Evolutionary conservation across 2,113 vertebrate genomes (phyloP), one percentile per base, ranked within the genome.

Genomic region (Cynopterus brachyotis): DNA sequence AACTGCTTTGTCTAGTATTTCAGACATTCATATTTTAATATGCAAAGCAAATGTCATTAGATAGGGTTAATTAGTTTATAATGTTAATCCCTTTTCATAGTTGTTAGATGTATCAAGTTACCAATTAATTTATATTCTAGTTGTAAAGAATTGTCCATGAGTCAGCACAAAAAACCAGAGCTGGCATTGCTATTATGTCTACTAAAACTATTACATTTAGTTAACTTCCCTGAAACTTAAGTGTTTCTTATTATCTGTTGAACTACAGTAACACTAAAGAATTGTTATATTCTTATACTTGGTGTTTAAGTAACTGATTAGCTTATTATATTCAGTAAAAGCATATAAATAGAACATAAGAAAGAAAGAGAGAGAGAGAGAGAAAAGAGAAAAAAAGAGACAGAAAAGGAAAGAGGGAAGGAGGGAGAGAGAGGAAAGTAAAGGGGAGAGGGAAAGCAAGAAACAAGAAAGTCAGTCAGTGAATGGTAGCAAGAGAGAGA

Each of bases 21-120:
- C 59, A 40, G 30, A 1, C 5, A 76, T 81, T 89, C 6, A 32
- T 67, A 79, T 91, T 97, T 94, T n/a, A 94, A 78, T n/a, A 89
- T 40, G 4, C 7, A 87, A 92, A 89, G 10, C 13, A 91, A 66
- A 67, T 62, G 22, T 22, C 30, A 62, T 59, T 91, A 53, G 85
- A 62, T 15, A 81, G 28, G 22, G 19, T 35, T 85, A 91, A 45
- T 93, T 94, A 40, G 7, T 91, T 91, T 81, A 88, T 88, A 53
- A 45, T 87, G 47, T 59, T 37, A 16, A 35, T 11, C 26, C 13
- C 55, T 89, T 82, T 10, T 30, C 50, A 9, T 85, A 88, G 12
- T 75, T 83, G 10, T 30, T 93, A 47, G 19, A 28, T 53, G 6
- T 53, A 45, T 22, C 91, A 53, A 96, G n/a, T 91, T 91, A 28